Conservation (phyloP, 2,113 vertebrate species). For the Fregata magnificens region DNA sequence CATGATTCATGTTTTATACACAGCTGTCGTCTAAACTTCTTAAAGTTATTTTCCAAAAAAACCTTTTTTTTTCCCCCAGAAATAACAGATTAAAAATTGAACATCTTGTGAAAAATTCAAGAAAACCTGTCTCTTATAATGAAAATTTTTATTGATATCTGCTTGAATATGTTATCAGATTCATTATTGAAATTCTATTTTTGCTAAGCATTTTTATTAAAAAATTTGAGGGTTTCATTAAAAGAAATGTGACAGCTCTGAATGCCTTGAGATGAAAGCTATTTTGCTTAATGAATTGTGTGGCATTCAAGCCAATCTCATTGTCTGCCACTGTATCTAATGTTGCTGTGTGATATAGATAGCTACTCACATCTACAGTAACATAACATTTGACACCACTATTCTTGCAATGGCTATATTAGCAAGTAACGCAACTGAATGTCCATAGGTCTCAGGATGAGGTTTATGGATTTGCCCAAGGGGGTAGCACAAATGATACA, state of each 20-base stretch:
- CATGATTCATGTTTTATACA: not conserved
- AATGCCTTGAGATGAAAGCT: not conserved
- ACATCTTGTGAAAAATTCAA: conserved; percentile 31
- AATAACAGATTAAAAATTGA: conserved; percentile 18
- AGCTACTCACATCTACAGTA: not conserved
- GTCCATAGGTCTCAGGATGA: not conserved
- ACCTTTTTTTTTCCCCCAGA: fast-evolving
- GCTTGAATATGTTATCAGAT: not conserved
- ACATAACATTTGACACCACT: not conserved
- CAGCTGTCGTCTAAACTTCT: not conserved
- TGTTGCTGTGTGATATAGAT: not conserved
- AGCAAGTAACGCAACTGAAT: not conserved
- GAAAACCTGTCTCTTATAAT: not conserved
- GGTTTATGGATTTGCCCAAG: not conserved
- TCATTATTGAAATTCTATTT: conserved; percentile 23
- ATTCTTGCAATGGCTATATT: not conserved
- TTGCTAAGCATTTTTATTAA: not conserved
- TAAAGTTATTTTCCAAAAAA: not conserved
- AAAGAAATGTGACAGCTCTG: not conserved
- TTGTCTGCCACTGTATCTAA: not conserved
- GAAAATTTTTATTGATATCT: conserved; percentile 50
- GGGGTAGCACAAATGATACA: not conserved
- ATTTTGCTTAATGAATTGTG: conserved; percentile 3
- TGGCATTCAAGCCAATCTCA: not conserved
- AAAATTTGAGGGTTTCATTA: not conserved